These are phyloP conservation scores for Rhagonycha fulva DNA, from an alignment of 2,888 invertebrate genomes.

Conservation along the genomic window DNA sequence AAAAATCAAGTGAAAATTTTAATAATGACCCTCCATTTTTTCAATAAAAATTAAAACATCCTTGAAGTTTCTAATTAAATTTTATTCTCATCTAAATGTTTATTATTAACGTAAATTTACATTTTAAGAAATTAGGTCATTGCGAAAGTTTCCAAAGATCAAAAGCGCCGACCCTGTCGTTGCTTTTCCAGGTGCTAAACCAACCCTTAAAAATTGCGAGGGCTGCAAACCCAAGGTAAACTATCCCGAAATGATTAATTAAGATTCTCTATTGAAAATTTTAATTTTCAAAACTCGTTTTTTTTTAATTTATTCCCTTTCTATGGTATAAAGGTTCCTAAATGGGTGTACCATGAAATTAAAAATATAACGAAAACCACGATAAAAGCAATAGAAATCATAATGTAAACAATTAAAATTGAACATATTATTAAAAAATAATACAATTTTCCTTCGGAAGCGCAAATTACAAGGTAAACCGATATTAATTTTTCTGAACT, in stretches of 20 bases:
- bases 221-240: background rate
- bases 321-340: too few relatives aligned
- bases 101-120: background rate
- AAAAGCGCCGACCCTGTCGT: background rate
- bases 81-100: background rate
- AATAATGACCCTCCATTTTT: background rate
- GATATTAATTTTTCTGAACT: background rate
- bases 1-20: slow-evolving; percentile 3
- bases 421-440: background rate
- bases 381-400: background rate
- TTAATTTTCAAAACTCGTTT: too few relatives aligned
- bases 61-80: background rate
- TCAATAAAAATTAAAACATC: background rate
- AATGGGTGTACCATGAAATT: too few relatives aligned
- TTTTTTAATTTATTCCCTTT: too few relatives aligned
- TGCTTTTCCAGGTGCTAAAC: background rate
- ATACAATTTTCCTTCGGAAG: background rate
- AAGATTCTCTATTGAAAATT: background rate
- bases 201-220: background rate
- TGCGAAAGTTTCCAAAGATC: background rate
- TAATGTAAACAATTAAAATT: background rate
- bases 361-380: too few relatives aligned
- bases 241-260: background rate
- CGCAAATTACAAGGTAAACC: background rate
- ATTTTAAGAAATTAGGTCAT: background rate